Base-by-base conservation (phyloP, 2,888 invertebrate species). In the Ectropis crepuscularia region DNA sequence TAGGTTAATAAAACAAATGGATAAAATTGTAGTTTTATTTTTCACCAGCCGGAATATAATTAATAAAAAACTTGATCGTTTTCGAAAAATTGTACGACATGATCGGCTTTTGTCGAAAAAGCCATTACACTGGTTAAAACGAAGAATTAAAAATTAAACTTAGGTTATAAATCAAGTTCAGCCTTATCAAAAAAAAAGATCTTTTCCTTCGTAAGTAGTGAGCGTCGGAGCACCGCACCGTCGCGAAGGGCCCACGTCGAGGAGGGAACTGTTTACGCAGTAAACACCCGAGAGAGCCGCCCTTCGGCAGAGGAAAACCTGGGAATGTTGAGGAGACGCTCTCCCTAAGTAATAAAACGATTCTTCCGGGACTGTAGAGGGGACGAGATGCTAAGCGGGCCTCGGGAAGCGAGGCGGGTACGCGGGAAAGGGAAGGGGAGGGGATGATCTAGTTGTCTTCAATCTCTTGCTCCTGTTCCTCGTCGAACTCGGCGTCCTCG, bases 401-500 rank as follows among this genome's bases (percentile, higher is more conserved):
- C 77, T 78, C 79, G 75, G 69, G 73, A 71, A 72, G 74, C 75
- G 69, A 70, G 65, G 64, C 61, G 68, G 66, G 71, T 64, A 53
- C 67, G 75, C 74, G 71, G 72, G 74, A 75, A 68, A 72, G 68
- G 72, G 74, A 75, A 67, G 72, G 69, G 73, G 67, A 59, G 73
- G 63, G 57, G 69, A 67, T 68, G 54, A 81, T 76, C 78, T 92
- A 92, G 87, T 92, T 91, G 81, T 95, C 95, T 76, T 95, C 95
- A 82, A 95, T 95, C 88, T 95, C 95, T 74, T 94, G 95, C 84
- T 95, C 95, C 77, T 94, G 94, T 77, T 95, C 95, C 86, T 96
- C 96, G 78, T 96, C 96, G 87, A 96, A 96, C 90, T 96, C 96
- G 0, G 95, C 96, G 82, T 96, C 96, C 84, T 96, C 96, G 79